phyloP scores from a whole-genome alignment of 2,888 invertebrate species.

The Apamea monoglypha region DNA sequence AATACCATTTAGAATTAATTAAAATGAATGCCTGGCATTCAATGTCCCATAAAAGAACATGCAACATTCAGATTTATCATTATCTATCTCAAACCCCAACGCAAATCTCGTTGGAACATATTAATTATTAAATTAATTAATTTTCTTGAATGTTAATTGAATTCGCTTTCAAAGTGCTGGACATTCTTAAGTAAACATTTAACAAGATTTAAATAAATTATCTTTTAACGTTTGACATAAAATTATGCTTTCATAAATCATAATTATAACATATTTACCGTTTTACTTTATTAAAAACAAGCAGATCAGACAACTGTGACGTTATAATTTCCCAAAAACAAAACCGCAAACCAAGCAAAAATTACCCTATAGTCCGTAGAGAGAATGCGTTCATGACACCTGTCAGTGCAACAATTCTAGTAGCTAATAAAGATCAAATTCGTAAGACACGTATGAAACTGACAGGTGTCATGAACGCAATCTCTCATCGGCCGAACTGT shows the following conservation, averaged over 20 bases:
- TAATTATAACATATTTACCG: background rate
- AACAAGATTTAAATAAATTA: slow-evolving; percentile 8
- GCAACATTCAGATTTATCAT: slow-evolving; percentile 49
- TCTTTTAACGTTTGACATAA: background rate
- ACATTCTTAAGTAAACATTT: slow-evolving; percentile 24
- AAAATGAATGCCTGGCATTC: slow-evolving; percentile 39
- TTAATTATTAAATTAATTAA: slow-evolving; percentile 57
- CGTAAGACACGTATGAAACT: background rate
- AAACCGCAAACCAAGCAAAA: slow-evolving; percentile 10
- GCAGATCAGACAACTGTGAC: rapidly evolving
- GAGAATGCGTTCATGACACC: background rate
- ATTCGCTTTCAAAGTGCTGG: slow-evolving; percentile 31
- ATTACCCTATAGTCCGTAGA: slow-evolving; percentile 14
- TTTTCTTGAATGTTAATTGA: slow-evolving; percentile 44
- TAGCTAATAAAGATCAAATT: background rate
- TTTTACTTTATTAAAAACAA: background rate
- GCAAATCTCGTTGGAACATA: slow-evolving; percentile 48
- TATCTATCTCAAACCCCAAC: slow-evolving; percentile 55
- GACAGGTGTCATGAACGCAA: background rate
- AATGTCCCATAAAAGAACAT: slow-evolving; percentile 47
- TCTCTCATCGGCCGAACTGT: background rate
- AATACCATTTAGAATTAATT: slow-evolving; percentile 34
- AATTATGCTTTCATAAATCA: background rate
- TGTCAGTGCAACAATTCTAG: background rate
- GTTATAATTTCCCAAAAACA: slow-evolving; percentile 1